Evolutionary conservation across 1,140 invertebrate species (phyloP), one percentile per base, ranked within the genome.

Genomic region (Galleria mellonella): DNA sequence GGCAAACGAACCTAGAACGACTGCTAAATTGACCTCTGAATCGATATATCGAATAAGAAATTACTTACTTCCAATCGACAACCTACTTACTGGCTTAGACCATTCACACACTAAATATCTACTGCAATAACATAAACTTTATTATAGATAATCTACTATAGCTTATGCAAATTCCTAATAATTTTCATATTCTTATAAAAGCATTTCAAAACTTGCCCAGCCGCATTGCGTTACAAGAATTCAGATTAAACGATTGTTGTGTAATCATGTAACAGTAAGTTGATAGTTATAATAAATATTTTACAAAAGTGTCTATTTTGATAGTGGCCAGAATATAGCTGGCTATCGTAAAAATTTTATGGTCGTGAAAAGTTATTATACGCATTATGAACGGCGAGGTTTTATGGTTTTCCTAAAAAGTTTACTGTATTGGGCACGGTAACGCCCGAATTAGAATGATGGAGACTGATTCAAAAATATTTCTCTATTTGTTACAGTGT

Each of bases 401-500:
- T 70, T 74, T 79, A 72, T 51, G 64, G 52, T 42, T 69, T 72
- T 69, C 48, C 55, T 47, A 35, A 55, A 64, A 62, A 42, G 13
- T 60, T 61, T 59, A 56, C 53, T 39, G 46, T 51, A 35, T 43
- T 43, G 56, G 45, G 38, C 48, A 14, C 12, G 12, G 17, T 23
- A 23, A 6, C 17, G 6, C 17, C 17, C 17, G 6, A 23, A 23
- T 23, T 23, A 2, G 17, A 23, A 23, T 23, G 17, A 23, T 6
- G 17, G 17, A 2, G 6, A 23, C 2, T 6, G 6, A 23, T 23
- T 23, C 46, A 51, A 46, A 55, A 51, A 39, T 56, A 52, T 12
- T 15, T 39, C 45, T 48, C 48, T 27, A 38, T 43, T 81, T 77
- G 82, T 89, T 87, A 33, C 85, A 93, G 90, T 94, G 93, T 67